These are phyloP conservation scores for Telenomus remus DNA, from an alignment of 1,140 invertebrate genomes.

Conservation along the genomic window DNA sequence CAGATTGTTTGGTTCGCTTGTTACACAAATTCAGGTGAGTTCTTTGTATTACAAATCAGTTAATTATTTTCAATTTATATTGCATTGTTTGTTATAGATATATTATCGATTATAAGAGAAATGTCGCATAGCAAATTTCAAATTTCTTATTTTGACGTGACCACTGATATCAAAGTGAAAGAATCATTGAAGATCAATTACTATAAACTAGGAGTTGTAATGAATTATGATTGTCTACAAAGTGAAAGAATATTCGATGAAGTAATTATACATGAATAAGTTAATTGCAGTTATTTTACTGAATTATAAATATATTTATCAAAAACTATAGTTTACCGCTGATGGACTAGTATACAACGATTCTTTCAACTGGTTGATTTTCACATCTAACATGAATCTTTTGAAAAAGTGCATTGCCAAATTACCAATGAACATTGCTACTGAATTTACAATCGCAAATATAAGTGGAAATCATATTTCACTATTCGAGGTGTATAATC, in stretches of 20 bases:
- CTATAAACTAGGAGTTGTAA: slow-evolving; percentile 61
- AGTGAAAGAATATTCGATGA: slow-evolving; percentile 47
- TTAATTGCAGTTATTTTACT: not conserved
- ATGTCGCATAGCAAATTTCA: not conserved
- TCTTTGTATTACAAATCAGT: not conserved
- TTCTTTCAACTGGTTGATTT: slow-evolving; percentile 62
- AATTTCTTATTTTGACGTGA: slow-evolving; percentile 11
- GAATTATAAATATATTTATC: not conserved
- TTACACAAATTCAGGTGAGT: slow-evolving; percentile 8
- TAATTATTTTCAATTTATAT: not conserved
- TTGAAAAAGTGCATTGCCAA: slow-evolving; percentile 32
- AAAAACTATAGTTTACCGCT: slow-evolving; percentile 14
- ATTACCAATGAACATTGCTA: slow-evolving; percentile 56
- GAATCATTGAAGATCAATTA: slow-evolving; percentile 59
- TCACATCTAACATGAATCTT: slow-evolving; percentile 22
- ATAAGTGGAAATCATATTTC: slow-evolving; percentile 26
- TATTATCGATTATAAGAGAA: not conserved
- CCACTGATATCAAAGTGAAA: slow-evolving; percentile 36
- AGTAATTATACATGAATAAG: slow-evolving; percentile 12
- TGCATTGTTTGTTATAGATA: slow-evolving; percentile 1
- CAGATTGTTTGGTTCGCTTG: slow-evolving; percentile 6
- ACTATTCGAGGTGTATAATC: slow-evolving; percentile 70
- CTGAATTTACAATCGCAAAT: slow-evolving; percentile 60
- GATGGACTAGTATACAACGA: slow-evolving; percentile 51
- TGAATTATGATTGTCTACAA: slow-evolving; percentile 60